Conservation (phyloP, 2,113 vertebrate species). For the Meleagris gallopavo region DNA sequence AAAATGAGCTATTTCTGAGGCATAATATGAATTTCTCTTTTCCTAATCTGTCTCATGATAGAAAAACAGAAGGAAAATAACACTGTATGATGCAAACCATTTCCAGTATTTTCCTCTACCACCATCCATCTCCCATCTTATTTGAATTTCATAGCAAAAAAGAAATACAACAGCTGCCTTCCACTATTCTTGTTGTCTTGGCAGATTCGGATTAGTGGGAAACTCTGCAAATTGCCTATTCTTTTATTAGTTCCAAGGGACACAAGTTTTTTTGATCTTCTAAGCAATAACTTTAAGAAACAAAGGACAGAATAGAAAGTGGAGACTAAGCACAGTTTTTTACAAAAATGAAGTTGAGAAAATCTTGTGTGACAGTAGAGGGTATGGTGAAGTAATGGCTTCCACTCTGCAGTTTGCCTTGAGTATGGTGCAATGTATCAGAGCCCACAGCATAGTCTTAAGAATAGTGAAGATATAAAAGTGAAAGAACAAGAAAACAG, state of each 20-base stretch:
- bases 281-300: background rate
- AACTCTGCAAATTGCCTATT: background rate
- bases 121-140: background rate
- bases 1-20: constrained; percentile 1
- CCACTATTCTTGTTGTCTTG: background rate
- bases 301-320: background rate
- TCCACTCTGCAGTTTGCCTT: background rate
- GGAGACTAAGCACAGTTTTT: background rate
- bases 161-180: background rate
- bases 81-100: background rate
- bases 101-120: constrained; percentile 13
- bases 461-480: background rate
- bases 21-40: background rate
- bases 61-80: background rate
- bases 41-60: background rate
- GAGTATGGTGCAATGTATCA: background rate
- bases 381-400: background rate
- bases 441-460: background rate
- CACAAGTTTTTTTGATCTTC: background rate
- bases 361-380: background rate
- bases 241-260: background rate
- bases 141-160: constrained; percentile 18
- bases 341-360: background rate
- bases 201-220: background rate
- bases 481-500: background rate